Evolutionary conservation across 2,113 vertebrate genomes (phyloP).

Genomic region (Microtus richardsoni): DNA sequence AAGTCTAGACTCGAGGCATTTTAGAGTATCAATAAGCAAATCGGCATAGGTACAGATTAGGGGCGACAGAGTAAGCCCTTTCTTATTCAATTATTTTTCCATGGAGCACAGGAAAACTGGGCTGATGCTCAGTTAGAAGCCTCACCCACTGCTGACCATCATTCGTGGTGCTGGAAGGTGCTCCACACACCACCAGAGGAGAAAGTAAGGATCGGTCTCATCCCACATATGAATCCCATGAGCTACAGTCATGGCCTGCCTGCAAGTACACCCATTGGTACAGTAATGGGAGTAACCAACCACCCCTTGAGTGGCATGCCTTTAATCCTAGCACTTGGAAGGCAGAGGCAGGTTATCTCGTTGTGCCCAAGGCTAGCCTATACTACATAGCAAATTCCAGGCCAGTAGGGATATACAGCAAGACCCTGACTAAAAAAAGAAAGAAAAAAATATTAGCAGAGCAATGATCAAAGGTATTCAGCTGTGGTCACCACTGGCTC

Average conservation of each 20-base stretch:
- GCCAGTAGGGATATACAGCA: neutral
- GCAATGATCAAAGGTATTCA: neutral
- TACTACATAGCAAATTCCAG: neutral
- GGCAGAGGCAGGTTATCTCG: neutral
- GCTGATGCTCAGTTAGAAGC: neutral
- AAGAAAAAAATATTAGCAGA: neutral
- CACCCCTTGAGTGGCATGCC: neutral
- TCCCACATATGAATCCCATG: neutral
- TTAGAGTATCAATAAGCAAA: neutral
- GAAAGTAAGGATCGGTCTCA: neutral
- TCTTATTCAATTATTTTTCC: neutral
- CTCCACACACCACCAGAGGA: neutral
- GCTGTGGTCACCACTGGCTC: neutral
- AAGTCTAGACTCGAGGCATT: conserved; percentile 44
- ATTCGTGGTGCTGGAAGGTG: neutral
- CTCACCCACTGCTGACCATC: neutral
- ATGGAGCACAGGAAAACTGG: neutral
- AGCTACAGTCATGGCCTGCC: neutral
- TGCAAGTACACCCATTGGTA: neutral
- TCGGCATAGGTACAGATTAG: neutral
- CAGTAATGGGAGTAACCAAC: neutral
- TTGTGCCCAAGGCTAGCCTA: neutral
- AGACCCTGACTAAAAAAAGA: neutral
- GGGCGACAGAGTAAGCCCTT: neutral
- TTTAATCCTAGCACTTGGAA: neutral